Percentiles rank a stretch among this genome's conserved stretches.
phyloP scores from a whole-genome alignment of 2,888 invertebrate genomes.

The Apotomis capreana region DNA sequence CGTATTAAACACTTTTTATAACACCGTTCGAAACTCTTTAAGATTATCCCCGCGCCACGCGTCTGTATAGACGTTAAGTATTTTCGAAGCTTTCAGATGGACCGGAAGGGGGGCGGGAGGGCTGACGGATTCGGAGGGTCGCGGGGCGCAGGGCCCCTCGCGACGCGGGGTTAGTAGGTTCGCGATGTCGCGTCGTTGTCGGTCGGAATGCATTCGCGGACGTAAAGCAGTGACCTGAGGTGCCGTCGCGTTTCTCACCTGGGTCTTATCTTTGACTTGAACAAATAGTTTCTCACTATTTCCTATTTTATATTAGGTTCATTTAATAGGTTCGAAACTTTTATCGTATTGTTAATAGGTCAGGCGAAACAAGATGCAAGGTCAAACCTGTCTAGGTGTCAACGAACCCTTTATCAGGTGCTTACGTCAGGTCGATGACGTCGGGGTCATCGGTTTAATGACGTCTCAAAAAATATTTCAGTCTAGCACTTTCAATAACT shows the following conservation, averaged over 20 bases:
- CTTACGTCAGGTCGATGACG: conserved; percentile 80
- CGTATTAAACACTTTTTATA: conserved; percentile 53
- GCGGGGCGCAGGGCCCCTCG: conserved; percentile 80
- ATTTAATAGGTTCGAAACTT: conserved; percentile 45
- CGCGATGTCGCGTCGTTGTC: conserved; percentile 81
- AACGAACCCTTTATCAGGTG: conserved; percentile 78
- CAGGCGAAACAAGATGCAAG: conserved; percentile 74
- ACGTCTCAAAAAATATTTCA: conserved; percentile 42
- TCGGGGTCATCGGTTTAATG: conserved; percentile 62
- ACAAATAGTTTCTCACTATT: conserved; percentile 50
- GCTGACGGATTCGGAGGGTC: conserved; percentile 76
- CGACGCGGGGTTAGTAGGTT: conserved; percentile 82
- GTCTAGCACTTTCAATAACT: conserved; percentile 3
- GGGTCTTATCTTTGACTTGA: conserved; percentile 67
- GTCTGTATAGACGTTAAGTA: conserved; percentile 75
- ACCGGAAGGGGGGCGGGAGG: conserved; percentile 75
- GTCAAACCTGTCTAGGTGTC: conserved; percentile 76
- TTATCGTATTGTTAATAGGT: conserved; percentile 65
- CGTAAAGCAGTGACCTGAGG: conserved; percentile 81
- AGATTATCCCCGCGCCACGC: conserved; percentile 62
- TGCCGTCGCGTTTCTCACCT: conserved; percentile 78
- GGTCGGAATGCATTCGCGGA: conserved; percentile 83
- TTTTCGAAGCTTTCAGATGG: conserved; percentile 81
- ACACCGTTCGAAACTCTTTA: conserved; percentile 49
- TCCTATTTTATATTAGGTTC: conserved; percentile 47